These are phyloP conservation scores for Trididemnum nubilum DNA, from an alignment of 23 tunicate genomes.

Conservation along the genomic window DNA sequence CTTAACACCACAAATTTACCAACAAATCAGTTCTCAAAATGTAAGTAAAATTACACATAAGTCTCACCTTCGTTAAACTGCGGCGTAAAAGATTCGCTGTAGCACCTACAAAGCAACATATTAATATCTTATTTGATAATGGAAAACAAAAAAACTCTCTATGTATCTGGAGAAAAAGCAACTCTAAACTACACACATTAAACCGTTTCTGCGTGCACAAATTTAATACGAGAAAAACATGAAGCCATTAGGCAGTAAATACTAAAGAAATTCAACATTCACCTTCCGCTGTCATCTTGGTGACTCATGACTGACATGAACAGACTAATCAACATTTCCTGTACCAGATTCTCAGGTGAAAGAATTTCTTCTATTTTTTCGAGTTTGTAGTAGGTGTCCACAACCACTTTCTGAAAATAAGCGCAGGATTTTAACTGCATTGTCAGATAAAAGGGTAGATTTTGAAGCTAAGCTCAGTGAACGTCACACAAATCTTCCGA, in stretches of 20 bases:
- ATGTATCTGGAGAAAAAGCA: too few species aligned
- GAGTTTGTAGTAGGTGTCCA: constrained; percentile 48
- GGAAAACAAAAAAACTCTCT: too few species aligned
- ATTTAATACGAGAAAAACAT: too few species aligned
- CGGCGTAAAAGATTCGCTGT: constrained; percentile 57
- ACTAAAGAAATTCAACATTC: background rate
- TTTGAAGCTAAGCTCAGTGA: too few species aligned
- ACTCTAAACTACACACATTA: too few species aligned
- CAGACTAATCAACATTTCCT: constrained; percentile 71
- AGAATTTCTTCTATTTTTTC: constrained; percentile 33
- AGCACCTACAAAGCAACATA: constrained; percentile 59
- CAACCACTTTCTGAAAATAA: constrained; percentile 78
- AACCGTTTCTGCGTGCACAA: too few species aligned
- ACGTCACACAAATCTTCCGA: too few species aligned
- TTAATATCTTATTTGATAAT: too few species aligned
- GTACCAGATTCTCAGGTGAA: constrained; percentile 43
- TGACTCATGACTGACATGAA: constrained; percentile 81
- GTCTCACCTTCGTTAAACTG: background rate
- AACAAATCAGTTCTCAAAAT: too few species aligned
- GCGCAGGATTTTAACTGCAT: background rate
- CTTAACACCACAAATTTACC: too few species aligned
- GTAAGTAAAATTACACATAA: too few species aligned
- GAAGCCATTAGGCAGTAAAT: too few species aligned
- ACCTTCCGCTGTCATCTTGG: constrained; percentile 91
- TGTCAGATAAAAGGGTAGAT: background rate